Evolutionary conservation across 2,888 invertebrate species (phyloP), one percentile per base, ranked within the genome.

Genomic region (Nesidiocoris tenuis): DNA sequence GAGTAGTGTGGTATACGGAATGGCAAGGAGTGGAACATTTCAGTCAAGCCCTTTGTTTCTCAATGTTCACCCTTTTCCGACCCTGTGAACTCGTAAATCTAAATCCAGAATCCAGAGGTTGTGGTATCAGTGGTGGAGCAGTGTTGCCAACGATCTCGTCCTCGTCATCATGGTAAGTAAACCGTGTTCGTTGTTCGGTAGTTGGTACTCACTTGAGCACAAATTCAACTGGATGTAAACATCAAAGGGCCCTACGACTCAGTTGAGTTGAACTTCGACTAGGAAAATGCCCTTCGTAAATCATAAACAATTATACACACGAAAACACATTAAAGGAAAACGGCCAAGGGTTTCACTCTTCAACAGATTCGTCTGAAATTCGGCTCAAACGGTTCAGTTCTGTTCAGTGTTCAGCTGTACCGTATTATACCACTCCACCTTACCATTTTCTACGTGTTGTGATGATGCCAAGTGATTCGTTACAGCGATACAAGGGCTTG

Each of bases 291-390:
- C 39, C 39, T 63, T 55, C 64, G 64, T 56, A 74, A 74, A 74
- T 74, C 74, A 59, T 74, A 74, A 74, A 74, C 74, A 74, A 74
- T 74, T 74, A 74, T 74, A 64, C 74, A 74, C 74, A 64, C 74
- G 74, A 74, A 64, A 74, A 64, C 74, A 63, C 64, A 64, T 74
- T 74, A 74, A 74, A 74, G 74, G 64, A 64, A 39, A 70, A 74
- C 74, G 22, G 23, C 64, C 59, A 57, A 59, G 70, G 57, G 61
- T 59, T 70, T 70, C 54, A 70, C 70, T 57, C 70, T 59, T 39
- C 54, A 70, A 59, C 61, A 57, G 57, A 59, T 70, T 59, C 23
- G 70, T 70, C 70, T 67, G 67, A 56, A 66, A 67, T 67, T 67
- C 56, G 25, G 23, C 63, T 63, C 63, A 24, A 21, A 22, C 19